A percentile compares a stretch with the other conserved stretches of the same genome.
Evolutionary conservation across 2,888 invertebrate genomes (phyloP).

Genomic region (Patella caerulea): DNA sequence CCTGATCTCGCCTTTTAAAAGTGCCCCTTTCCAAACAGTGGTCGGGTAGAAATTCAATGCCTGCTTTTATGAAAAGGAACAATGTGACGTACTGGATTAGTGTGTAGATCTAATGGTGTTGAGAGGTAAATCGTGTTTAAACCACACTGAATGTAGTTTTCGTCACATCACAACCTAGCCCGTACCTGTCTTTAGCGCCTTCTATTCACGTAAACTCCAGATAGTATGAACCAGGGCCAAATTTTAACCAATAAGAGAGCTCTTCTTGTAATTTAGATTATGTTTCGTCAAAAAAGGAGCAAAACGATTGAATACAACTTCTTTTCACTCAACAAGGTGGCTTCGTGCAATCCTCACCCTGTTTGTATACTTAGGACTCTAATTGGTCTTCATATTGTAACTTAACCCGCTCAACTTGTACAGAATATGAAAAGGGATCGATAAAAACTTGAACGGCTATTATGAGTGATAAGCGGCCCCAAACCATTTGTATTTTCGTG

Average conservation of each 20-base stretch:
- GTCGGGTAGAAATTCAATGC: slow-evolving; percentile 8
- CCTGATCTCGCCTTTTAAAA: slow-evolving; percentile 17
- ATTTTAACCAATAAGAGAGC: not conserved
- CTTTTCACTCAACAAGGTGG: slow-evolving; percentile 9
- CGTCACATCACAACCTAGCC: slow-evolving; percentile 8
- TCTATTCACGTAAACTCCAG: not conserved
- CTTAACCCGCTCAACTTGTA: not conserved
- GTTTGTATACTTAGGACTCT: not conserved
- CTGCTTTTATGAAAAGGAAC: slow-evolving; percentile 14
- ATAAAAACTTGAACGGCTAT: not conserved
- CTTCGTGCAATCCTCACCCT: slow-evolving; percentile 1
- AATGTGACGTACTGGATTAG: slow-evolving; percentile 26
- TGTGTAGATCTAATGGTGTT: slow-evolving; percentile 21
- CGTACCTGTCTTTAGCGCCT: slow-evolving; percentile 15
- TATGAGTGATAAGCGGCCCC: not conserved
- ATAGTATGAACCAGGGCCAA: not conserved
- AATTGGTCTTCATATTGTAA: slow-evolving; percentile 7
- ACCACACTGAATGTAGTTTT: slow-evolving; percentile 20
- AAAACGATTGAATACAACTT: slow-evolving; percentile 10
- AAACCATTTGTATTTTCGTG: not conserved
- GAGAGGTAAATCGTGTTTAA: slow-evolving; percentile 27
- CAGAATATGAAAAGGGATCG: not conserved
- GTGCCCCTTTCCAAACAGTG: slow-evolving; percentile 18
- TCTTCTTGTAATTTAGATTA: not conserved
- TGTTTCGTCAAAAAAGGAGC: slow-evolving; percentile 1